Conservation (phyloP, 2,113 vertebrate genomes). For the Hassar affinis region DNA sequence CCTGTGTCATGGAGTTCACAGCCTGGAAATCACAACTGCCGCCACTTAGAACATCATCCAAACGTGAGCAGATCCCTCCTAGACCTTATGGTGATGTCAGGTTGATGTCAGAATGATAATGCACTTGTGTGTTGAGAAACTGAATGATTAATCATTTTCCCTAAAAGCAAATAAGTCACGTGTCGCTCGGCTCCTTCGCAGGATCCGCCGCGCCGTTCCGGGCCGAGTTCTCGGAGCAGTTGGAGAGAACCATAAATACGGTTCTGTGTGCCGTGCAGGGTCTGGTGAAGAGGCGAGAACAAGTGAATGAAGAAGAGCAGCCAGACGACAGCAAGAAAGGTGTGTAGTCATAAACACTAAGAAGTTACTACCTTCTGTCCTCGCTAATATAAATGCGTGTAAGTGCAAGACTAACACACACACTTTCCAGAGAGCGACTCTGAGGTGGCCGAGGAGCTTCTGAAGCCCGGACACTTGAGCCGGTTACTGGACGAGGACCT, state of each 20-base stretch:
- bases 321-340: conserved; percentile 60
- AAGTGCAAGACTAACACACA: too few relatives aligned
- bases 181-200: conserved; percentile 1
- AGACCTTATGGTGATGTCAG: neutral
- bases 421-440: conserved; percentile 69
- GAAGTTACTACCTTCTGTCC: too few relatives aligned
- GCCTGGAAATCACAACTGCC: conserved; percentile 83
- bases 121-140: neutral
- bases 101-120: neutral
- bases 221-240: conserved; percentile 77
- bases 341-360: conserved; percentile 27
- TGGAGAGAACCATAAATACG: conserved; percentile 80
- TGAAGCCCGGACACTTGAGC: conserved; percentile 84
- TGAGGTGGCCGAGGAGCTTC: conserved; percentile 65
- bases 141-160: too few relatives aligned
- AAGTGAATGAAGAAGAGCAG: conserved; percentile 53
- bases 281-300: conserved; percentile 77
- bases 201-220: conserved; percentile 70
- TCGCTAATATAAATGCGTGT: too few relatives aligned
- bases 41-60: conserved; percentile 57
- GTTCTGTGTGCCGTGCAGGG: conserved; percentile 86
- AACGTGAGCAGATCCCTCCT: conserved; percentile 29
- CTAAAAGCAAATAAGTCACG: neutral
- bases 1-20: conserved; percentile 75
- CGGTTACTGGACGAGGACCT: conserved; percentile 83